These are phyloP conservation scores for Eurytoma californica DNA, from an alignment of 2,888 invertebrate species.

Conservation along the genomic window DNA sequence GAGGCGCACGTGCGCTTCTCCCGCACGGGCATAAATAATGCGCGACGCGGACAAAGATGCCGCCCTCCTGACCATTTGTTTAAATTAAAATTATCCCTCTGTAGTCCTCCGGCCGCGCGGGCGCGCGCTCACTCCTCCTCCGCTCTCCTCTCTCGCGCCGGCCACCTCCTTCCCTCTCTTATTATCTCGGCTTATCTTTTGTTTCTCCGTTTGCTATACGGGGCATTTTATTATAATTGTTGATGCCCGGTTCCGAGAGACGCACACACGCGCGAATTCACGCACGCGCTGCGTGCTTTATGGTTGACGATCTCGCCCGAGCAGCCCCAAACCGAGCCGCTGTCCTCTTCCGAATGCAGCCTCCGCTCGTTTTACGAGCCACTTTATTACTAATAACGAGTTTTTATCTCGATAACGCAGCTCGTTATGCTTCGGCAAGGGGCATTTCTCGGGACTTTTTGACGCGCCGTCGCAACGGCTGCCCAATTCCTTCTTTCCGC, in stretches of 20 bases:
- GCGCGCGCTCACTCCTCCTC: slow-evolving; percentile 38
- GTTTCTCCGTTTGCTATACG: slow-evolving; percentile 53
- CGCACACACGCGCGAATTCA: background rate
- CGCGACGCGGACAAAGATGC: slow-evolving; percentile 75
- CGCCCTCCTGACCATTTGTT: slow-evolving; percentile 74
- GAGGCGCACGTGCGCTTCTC: slow-evolving; percentile 73
- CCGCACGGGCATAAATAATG: slow-evolving; percentile 74
- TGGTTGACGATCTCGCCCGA: slow-evolving; percentile 25
- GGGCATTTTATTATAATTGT: slow-evolving; percentile 69
- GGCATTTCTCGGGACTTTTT: slow-evolving; percentile 43
- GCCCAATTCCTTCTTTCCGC: slow-evolving; percentile 22
- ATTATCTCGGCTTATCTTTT: slow-evolving; percentile 58
- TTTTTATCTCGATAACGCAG: slow-evolving; percentile 65
- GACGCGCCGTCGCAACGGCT: slow-evolving; percentile 33
- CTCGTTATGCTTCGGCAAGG: slow-evolving; percentile 61
- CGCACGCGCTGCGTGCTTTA: slow-evolving; percentile 36
- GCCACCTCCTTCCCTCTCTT: slow-evolving; percentile 38
- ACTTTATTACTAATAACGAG: slow-evolving; percentile 68
- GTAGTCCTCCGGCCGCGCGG: slow-evolving; percentile 27
- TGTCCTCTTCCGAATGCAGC: slow-evolving; percentile 58
- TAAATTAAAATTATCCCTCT: slow-evolving; percentile 74
- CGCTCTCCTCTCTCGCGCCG: slow-evolving; percentile 7
- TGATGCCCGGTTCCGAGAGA: slow-evolving; percentile 63
- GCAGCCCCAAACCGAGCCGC: slow-evolving; percentile 44
- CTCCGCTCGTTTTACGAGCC: slow-evolving; percentile 64